phyloP scores from a whole-genome alignment of 2,888 invertebrate genomes.

The Coelogynopora nodosa region DNA sequence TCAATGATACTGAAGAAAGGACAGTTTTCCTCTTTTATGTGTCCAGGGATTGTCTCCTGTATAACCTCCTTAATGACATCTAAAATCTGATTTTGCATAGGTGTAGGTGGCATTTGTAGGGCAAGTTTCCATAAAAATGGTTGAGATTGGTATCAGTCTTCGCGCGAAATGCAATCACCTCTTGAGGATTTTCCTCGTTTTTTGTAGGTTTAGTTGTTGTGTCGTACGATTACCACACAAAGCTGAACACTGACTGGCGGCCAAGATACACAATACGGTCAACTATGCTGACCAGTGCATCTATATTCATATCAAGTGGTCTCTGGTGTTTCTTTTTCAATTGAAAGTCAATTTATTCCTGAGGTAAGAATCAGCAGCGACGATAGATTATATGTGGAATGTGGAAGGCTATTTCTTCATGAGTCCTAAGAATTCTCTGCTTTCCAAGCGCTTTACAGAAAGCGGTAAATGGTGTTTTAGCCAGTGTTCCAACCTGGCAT shows the following conservation, averaged over 20 bases:
- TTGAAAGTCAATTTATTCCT: not conserved
- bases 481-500: not conserved
- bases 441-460: not conserved
- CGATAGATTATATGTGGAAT: not conserved
- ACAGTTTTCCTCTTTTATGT: not conserved
- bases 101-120: not conserved
- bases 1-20: not conserved
- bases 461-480: not conserved
- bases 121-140: not conserved
- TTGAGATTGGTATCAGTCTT: not conserved
- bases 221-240: not conserved
- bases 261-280: not conserved
- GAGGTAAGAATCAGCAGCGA: not conserved
- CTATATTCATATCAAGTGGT: not conserved
- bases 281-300: not conserved
- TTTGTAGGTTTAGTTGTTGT: not conserved
- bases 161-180: not conserved
- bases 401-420: not conserved
- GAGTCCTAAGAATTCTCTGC: not conserved
- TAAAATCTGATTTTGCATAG: not conserved
- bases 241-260: not conserved
- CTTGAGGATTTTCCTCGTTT: not conserved
- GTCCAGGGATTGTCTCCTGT: not conserved
- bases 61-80: not conserved
- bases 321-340: not conserved